These are phyloP conservation scores for Propithecus coquereli DNA, from an alignment of 2,113 vertebrate genomes.

Conservation along the genomic window DNA sequence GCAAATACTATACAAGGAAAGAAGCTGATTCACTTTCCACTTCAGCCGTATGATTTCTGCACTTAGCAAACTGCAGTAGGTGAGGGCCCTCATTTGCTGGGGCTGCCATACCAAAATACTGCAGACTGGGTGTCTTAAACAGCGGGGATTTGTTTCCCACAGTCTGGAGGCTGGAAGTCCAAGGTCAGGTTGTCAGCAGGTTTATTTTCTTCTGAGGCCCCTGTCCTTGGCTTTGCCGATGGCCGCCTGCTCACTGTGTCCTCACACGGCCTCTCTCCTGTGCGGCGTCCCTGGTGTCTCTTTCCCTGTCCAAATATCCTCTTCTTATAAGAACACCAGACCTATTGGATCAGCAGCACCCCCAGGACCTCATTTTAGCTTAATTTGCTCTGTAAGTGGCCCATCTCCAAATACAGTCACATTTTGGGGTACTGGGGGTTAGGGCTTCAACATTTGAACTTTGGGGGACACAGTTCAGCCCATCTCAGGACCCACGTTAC, in stretches of 20 bases:
- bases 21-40: neutral
- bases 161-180: neutral
- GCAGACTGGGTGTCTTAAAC: neutral
- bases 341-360: neutral
- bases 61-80: too few species aligned
- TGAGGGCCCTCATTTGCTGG: neutral
- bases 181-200: neutral
- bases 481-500: neutral
- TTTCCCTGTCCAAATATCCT: too few species aligned
- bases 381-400: neutral
- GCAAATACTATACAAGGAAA: neutral
- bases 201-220: neutral
- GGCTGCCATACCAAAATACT: neutral
- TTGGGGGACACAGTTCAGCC: neutral
- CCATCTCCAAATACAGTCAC: neutral
- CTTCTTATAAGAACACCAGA: too few species aligned
- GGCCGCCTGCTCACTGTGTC: neutral
- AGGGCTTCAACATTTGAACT: neutral
- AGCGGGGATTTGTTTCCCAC: neutral
- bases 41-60: neutral
- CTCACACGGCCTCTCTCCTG: neutral
- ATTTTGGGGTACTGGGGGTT: neutral
- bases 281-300: too few species aligned
- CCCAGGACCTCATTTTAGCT: neutral
- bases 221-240: neutral